Conservation (phyloP, 2,113 vertebrate genomes). For the Tautogolabrus adspersus region DNA sequence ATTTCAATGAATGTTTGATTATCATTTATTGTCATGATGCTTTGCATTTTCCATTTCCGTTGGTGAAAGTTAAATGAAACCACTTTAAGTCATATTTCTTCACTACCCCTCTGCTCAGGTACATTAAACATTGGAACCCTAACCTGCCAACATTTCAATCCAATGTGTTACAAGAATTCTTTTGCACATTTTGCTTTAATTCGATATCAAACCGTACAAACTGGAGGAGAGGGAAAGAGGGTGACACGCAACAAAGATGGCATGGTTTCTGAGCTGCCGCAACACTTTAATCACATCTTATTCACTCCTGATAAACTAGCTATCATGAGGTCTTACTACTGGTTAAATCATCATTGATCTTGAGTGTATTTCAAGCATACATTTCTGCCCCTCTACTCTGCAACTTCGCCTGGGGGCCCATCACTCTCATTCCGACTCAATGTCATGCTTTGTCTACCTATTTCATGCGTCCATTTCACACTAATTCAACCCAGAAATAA, state of each 20-base stretch:
- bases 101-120: too few relatives aligned
- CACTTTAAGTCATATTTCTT: too few relatives aligned
- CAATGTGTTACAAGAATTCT: slow-evolving; percentile 20
- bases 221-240: slow-evolving; percentile 18
- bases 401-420: slow-evolving; percentile 62
- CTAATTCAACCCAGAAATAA: slow-evolving; percentile 83
- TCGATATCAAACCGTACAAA: slow-evolving; percentile 32
- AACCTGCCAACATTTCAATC: not conserved
- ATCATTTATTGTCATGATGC: too few relatives aligned
- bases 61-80: too few relatives aligned
- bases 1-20: slow-evolving; percentile 19
- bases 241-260: slow-evolving; percentile 62
- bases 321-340: slow-evolving; percentile 62
- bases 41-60: too few relatives aligned
- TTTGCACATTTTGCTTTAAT: slow-evolving; percentile 38
- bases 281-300: slow-evolving; percentile 71
- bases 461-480: slow-evolving; percentile 84
- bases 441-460: slow-evolving; percentile 85
- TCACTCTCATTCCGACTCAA: slow-evolving; percentile 74
- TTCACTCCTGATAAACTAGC: slow-evolving; percentile 66
- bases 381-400: slow-evolving; percentile 57
- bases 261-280: slow-evolving; percentile 63
- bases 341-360: slow-evolving; percentile 76
- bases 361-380: slow-evolving; percentile 74
- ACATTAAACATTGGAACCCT: too few relatives aligned